phyloP scores from a whole-genome alignment of 2,113 vertebrate species.

The Gallinago media region DNA sequence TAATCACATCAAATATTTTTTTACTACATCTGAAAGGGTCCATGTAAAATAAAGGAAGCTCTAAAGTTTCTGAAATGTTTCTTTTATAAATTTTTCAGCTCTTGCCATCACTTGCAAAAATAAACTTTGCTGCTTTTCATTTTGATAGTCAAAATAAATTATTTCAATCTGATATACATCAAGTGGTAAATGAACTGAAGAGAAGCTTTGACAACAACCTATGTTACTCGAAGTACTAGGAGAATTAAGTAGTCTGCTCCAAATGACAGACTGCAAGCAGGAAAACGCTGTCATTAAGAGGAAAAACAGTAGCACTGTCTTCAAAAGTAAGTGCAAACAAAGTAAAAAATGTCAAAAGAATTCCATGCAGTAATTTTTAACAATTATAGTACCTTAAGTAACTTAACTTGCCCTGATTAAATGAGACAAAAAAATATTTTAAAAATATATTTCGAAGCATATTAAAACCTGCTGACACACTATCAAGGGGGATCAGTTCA shows the following conservation, averaged over 20 bases:
- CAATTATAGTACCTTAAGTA: not conserved
- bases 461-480: not conserved
- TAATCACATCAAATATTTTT: not conserved
- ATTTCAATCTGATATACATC: not conserved
- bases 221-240: not conserved
- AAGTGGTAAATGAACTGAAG: not conserved
- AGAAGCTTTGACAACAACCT: not conserved
- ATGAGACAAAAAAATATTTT: not conserved
- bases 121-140: not conserved
- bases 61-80: not conserved
- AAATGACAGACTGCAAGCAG: not conserved
- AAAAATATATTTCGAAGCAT: not conserved
- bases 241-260: not conserved
- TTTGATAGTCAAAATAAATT: not conserved
- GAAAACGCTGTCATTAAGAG: not conserved
- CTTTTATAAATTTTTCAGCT: not conserved
- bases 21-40: not conserved
- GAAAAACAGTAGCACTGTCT: not conserved
- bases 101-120: not conserved
- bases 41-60: not conserved
- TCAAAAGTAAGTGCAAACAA: not conserved
- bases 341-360: not conserved
- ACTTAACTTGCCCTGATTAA: not conserved
- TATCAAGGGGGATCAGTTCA: not conserved
- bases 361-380: not conserved